A percentile compares a stretch with the other conserved stretches of the same genome.
These are phyloP conservation scores for Zygaena filipendulae DNA, from an alignment of 2,888 invertebrate genomes.

Conservation along the genomic window DNA sequence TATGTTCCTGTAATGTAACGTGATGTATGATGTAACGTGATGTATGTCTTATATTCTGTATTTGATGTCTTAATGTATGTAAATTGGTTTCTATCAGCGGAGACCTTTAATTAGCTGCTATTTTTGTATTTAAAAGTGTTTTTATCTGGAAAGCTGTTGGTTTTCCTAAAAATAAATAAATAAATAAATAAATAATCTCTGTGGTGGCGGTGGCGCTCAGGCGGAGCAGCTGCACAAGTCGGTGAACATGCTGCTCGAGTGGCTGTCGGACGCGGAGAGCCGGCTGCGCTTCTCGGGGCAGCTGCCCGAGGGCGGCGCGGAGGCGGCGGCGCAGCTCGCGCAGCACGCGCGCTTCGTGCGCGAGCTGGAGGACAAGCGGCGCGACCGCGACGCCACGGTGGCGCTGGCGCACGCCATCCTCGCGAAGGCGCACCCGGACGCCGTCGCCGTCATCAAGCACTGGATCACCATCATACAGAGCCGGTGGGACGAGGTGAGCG, in stretches of 20 bases:
- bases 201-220: too few relatives aligned
- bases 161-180: too few relatives aligned
- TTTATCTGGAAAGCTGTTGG: too few relatives aligned
- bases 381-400: constrained; percentile 88
- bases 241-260: constrained; percentile 94
- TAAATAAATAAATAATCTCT: too few relatives aligned
- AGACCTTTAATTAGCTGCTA: too few relatives aligned
- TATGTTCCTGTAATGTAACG: too few relatives aligned
- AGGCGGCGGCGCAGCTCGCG: constrained; percentile 83
- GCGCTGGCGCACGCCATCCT: constrained; percentile 90
- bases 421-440: constrained; percentile 95
- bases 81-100: too few relatives aligned
- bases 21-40: too few relatives aligned
- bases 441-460: constrained; percentile 97
- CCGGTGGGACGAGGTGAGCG: constrained; percentile 90
- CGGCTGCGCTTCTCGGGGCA: constrained; percentile 92
- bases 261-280: constrained; percentile 96
- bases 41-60: too few relatives aligned
- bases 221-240: constrained; percentile 94
- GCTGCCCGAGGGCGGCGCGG: constrained; percentile 91
- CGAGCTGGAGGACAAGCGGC: constrained; percentile 85
- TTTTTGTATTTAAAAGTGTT: too few relatives aligned
- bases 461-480: constrained; percentile 98
- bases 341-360: constrained; percentile 89
- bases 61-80: too few relatives aligned